phyloP scores from a whole-genome alignment of 2,113 vertebrate genomes.

The Stigmatopora argus region DNA sequence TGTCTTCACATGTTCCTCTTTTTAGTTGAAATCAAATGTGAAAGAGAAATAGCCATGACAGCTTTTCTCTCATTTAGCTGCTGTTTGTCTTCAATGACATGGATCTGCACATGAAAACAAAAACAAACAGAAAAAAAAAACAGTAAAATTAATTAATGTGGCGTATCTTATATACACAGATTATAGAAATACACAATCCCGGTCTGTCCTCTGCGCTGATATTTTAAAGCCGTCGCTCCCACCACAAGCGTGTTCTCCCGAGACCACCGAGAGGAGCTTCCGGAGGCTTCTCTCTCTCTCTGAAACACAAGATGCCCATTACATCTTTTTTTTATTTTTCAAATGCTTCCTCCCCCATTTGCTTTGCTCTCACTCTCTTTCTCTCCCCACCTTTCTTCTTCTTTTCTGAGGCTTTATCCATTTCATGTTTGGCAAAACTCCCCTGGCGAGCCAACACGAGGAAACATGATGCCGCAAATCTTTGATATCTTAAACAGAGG shows the following conservation, averaged over 20 bases:
- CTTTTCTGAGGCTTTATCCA: constrained; percentile 63
- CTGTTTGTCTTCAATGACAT: constrained; percentile 9
- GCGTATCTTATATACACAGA: constrained; percentile 54
- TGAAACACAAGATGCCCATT: constrained; percentile 59
- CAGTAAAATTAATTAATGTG: constrained; percentile 44
- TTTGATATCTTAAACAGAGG: constrained; percentile 77
- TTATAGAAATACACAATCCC: constrained; percentile 46
- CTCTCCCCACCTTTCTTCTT: constrained; percentile 16
- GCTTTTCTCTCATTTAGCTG: constrained; percentile 36
- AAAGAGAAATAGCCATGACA: not conserved
- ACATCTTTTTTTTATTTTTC: constrained; percentile 60
- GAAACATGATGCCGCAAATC: constrained; percentile 65
- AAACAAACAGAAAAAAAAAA: constrained; percentile 31
- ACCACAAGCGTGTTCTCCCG: constrained; percentile 48
- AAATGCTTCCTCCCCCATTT: constrained; percentile 22
- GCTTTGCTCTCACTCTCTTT: constrained; percentile 4
- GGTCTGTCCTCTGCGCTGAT: constrained; percentile 49
- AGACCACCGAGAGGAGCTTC: constrained; percentile 49
- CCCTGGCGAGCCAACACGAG: constrained; percentile 61
- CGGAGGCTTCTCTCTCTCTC: constrained; percentile 32
- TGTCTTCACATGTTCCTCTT: not conserved
- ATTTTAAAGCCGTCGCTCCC: constrained; percentile 45
- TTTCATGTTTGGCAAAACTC: constrained; percentile 72
- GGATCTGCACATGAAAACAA: constrained; percentile 27
- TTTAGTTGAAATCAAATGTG: constrained; percentile 13